Evolutionary conservation across 2,797 vertebrate species (phyloP), one percentile per base, ranked within the genome.

Genomic region (Spatula clypeata): DNA sequence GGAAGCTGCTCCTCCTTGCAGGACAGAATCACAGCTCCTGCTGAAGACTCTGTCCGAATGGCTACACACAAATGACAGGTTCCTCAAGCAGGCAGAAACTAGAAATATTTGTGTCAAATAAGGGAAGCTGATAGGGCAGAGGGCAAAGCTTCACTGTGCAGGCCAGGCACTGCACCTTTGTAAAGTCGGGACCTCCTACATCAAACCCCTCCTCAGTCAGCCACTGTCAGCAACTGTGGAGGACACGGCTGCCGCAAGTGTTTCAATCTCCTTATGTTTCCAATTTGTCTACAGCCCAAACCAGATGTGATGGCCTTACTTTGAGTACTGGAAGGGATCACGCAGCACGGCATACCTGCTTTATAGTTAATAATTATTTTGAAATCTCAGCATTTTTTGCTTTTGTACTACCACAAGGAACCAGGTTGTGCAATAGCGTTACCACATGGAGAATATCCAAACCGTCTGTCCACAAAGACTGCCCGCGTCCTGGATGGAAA

Each of bases 311-410:
- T 45, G 42, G 51, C 60, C 44, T 77, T 57, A 36, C n/a, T 80
- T 10, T 2, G 2, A 65, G 29, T 67, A 81, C 20, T 31, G n/a
- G 69, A 86, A 86, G 79, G 20, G 17, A 83, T 45, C 38, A 36
- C 5, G 5, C 15, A 69, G 32, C 42, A 93, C 55, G 49, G n/a
- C 36, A 8, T 58, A 45, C 27, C 29, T 81, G 38, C 53, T 83
- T 73, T 31, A 70, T 4, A 36, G 20, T 27, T 71, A 72, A 47
- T 32, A 40, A 87, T 62, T 80, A 73, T 34, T 66, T 32, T 92
- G 40, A 74, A 38, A 74, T 86, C 38, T 88, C 61, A 83, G 49
- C 26, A 7, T 71, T 73, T 79, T 69, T 71, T 17, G 87, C 40
- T 38, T 38, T 62, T 31, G 51, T n/a, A 47, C 12, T 64, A 24